These are phyloP conservation scores for Eueremaeus valkanovi DNA, from an alignment of 2,888 invertebrate genomes.

Conservation along the genomic window DNA sequence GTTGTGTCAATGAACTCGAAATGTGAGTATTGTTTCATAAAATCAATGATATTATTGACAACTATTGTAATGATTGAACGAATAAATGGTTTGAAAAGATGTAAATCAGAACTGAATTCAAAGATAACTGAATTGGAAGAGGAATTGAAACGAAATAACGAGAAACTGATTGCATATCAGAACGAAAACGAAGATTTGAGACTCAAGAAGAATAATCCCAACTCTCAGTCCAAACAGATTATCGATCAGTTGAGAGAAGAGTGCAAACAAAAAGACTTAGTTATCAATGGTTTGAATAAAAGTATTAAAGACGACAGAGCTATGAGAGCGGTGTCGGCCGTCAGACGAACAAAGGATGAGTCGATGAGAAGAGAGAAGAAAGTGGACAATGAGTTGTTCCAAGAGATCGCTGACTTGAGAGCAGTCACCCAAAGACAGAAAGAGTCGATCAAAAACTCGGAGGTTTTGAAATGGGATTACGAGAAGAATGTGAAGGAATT, in stretches of 20 bases:
- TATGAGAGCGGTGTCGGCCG: not conserved
- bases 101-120: constrained; percentile 7
- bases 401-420: constrained; percentile 35
- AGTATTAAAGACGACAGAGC: constrained; percentile 18
- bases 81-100: no score
- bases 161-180: not conserved
- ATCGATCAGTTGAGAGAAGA: not conserved
- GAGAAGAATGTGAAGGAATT: constrained; percentile 26
- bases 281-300: not conserved
- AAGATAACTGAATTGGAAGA: not conserved
- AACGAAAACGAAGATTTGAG: not conserved
- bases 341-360: not conserved
- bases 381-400: constrained; percentile 36
- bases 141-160: not conserved
- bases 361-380: constrained; percentile 27
- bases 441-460: not conserved
- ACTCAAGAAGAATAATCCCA: not conserved
- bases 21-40: no score
- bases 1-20: constrained; percentile 20
- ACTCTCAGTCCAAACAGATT: not conserved
- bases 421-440: not conserved
- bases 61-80: no score
- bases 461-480: constrained; percentile 22
- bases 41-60: no score
- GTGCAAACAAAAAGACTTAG: not conserved